phyloP scores from a whole-genome alignment of 2,113 vertebrate genomes.

The Sprattus sprattus region DNA sequence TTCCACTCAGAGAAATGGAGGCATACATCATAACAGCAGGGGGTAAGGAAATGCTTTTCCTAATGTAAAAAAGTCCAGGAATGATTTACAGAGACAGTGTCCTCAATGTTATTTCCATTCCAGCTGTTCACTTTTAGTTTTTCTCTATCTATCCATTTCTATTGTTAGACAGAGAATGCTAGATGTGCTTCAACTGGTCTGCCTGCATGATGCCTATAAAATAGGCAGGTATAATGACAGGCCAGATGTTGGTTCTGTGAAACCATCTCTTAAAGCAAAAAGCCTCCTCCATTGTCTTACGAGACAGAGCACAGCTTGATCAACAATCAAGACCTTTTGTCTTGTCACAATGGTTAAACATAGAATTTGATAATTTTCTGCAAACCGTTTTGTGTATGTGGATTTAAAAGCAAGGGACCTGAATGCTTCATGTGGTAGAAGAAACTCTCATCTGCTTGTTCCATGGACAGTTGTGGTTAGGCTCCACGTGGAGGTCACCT shows the following conservation, averaged over 20 bases:
- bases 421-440: neutral
- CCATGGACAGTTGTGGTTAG: neutral
- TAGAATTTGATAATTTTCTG: neutral
- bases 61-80: neutral
- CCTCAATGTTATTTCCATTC: neutral
- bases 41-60: neutral
- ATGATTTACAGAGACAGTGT: neutral
- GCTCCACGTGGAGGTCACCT: neutral
- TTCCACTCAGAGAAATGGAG: neutral
- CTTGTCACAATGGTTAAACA: neutral
- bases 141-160: neutral
- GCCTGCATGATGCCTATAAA: neutral
- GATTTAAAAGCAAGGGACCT: neutral
- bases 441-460: neutral
- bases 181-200: neutral
- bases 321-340: neutral
- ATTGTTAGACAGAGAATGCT: neutral
- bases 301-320: neutral
- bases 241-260: neutral
- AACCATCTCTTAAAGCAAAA: neutral
- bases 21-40: neutral
- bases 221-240: neutral
- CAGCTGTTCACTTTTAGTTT: neutral
- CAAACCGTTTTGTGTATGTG: neutral
- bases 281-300: neutral